Evolutionary conservation across 2,797 vertebrate species (phyloP).

Genomic region (Anabacerthia variegaticeps): DNA sequence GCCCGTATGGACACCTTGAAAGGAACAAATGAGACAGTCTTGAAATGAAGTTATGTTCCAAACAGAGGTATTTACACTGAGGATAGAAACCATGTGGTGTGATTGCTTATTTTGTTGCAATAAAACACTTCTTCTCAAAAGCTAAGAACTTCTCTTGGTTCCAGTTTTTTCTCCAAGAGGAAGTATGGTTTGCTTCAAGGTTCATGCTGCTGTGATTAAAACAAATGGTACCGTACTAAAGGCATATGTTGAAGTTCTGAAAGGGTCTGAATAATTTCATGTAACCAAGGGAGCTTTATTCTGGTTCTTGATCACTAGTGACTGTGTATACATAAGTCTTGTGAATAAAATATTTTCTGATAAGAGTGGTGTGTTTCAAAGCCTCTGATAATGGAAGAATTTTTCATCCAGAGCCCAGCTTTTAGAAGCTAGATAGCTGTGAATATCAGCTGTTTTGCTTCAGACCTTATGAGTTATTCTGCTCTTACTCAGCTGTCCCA

Average conservation of each 20-base stretch:
- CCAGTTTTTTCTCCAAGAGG: not conserved
- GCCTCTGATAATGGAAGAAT: not conserved
- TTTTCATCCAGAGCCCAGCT: not conserved
- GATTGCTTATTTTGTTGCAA: not conserved
- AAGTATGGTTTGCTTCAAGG: not conserved
- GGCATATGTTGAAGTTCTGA: not conserved
- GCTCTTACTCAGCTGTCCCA: not conserved
- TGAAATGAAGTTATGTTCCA: not conserved
- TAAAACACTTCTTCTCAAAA: not conserved
- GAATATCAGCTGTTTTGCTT: not conserved
- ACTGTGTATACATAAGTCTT: not conserved
- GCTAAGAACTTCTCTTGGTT: not conserved
- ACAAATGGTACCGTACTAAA: not conserved
- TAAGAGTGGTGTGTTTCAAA: not conserved
- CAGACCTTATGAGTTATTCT: not conserved
- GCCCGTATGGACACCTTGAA: not conserved
- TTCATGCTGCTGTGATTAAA: not conserved
- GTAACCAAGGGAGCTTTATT: not conserved
- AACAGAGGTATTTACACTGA: not conserved
- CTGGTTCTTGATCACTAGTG: not conserved
- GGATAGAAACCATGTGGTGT: fast-evolving
- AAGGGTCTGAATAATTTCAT: not conserved
- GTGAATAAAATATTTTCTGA: not conserved
- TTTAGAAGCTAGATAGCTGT: not conserved
- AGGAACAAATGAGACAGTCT: not conserved